Evolutionary conservation across 53 echinoderm and acorn worm species (phyloP).

Genomic region (Holothuria scabra): DNA sequence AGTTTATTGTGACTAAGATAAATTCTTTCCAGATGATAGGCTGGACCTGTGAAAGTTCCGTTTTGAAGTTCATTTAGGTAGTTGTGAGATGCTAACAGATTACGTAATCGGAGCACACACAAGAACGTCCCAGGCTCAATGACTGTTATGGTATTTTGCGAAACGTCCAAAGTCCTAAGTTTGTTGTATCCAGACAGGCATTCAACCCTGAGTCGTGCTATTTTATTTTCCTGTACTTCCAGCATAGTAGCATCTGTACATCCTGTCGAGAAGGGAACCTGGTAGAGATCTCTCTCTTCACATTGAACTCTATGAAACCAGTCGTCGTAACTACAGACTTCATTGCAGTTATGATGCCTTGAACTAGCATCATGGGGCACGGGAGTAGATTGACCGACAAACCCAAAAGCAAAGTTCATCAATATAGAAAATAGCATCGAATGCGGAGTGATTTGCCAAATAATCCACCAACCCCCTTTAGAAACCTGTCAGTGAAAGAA

Average conservation of each 20-base stretch:
- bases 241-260: background rate
- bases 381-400: no score
- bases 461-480: no score
- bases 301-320: conserved; percentile 7
- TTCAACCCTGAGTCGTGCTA: background rate
- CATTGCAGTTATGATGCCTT: no score
- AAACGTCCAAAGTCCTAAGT: background rate
- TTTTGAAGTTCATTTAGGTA: background rate
- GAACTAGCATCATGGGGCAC: no score
- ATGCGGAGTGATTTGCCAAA: no score
- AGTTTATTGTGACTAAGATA: no score
- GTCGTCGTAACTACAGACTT: background rate
- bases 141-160: background rate
- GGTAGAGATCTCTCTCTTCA: background rate
- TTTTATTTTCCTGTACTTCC: background rate
- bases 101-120: background rate
- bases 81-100: background rate
- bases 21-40: no score
- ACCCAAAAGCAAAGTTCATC: no score
- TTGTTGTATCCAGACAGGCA: background rate
- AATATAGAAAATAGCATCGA: no score
- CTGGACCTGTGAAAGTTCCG: background rate
- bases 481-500: no score
- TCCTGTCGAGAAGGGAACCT: background rate
- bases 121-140: background rate